These are phyloP conservation scores for Clepsis dumicolana DNA, from an alignment of 2,888 invertebrate genomes.

Conservation along the genomic window DNA sequence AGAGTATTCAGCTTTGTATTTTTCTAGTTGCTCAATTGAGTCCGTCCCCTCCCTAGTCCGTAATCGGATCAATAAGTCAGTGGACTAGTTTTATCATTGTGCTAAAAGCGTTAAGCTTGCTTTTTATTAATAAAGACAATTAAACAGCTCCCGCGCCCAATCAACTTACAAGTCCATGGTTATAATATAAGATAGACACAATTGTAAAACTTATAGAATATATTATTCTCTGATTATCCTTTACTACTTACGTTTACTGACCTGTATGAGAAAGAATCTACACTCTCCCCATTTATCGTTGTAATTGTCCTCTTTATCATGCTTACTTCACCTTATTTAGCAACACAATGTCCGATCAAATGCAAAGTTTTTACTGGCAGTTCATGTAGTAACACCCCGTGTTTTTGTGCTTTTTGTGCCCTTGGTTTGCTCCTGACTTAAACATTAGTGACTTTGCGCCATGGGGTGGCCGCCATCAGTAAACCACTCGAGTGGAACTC, in stretches of 20 bases:
- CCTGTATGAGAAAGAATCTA: not conserved
- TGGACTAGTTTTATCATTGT: conserved; percentile 6
- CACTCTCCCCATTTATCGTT: not conserved
- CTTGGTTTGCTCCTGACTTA: conserved; percentile 6
- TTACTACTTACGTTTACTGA: not conserved
- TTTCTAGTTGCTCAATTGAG: conserved; percentile 6
- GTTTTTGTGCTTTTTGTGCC: not conserved
- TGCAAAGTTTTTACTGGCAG: not conserved
- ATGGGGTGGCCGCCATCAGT: not conserved
- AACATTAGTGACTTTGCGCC: conserved; percentile 3
- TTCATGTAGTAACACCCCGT: not conserved
- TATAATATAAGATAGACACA: not conserved
- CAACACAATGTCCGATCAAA: not conserved
- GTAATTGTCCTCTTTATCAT: not conserved
- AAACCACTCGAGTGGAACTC: conserved; percentile 1
- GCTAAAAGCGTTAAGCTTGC: conserved; percentile 15
- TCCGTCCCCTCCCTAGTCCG: not conserved
- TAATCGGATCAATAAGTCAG: conserved; percentile 1
- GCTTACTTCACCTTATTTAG: not conserved
- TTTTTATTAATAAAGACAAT: conserved; percentile 6
- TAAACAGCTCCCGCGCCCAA: conserved; percentile 3
- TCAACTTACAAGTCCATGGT: not conserved
- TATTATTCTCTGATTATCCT: no score
- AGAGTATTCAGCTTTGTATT: conserved; percentile 7
- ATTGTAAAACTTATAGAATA: no score